These are phyloP conservation scores for Galbula dea DNA, from an alignment of 2,113 vertebrate genomes.

Conservation along the genomic window DNA sequence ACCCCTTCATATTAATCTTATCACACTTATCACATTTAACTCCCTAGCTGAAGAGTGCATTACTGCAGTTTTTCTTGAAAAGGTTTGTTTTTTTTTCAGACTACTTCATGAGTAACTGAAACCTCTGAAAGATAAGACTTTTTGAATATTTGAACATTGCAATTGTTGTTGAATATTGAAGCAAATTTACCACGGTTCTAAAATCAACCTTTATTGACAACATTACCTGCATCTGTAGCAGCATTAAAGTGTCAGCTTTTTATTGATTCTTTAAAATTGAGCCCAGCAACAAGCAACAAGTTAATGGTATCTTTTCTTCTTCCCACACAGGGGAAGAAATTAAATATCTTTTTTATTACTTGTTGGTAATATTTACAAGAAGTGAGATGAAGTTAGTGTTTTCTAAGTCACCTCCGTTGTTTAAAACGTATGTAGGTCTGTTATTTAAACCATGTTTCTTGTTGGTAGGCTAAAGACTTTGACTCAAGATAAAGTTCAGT, in stretches of 20 bases:
- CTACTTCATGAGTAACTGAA: not conserved
- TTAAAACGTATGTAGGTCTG: not conserved
- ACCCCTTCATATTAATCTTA: not conserved
- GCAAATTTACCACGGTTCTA: conserved; percentile 21
- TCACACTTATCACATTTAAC: not conserved
- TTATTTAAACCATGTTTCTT: not conserved
- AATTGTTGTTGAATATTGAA: conserved; percentile 3
- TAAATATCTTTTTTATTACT: conserved; percentile 60
- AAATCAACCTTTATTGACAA: conserved; percentile 18
- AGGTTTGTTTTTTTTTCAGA: not conserved
- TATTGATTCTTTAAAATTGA: conserved; percentile 52
- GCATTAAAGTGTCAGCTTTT: conserved; percentile 57
- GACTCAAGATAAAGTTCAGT: not conserved
- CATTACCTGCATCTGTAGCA: conserved; percentile 40
- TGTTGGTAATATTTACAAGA: conserved; percentile 40
- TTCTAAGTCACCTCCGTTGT: not conserved
- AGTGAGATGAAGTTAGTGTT: not conserved
- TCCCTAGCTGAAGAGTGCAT: not conserved
- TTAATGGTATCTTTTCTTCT: conserved; percentile 36
- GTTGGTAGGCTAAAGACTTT: not conserved
- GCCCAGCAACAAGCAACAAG: conserved; percentile 34
- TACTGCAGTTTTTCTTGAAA: not conserved
- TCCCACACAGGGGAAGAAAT: not conserved
- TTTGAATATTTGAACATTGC: not conserved
- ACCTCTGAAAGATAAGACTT: conserved; percentile 18